A percentile compares a stretch with the other conserved stretches of the same genome.
Evolutionary conservation across 2,113 vertebrate genomes (phyloP).

Genomic region (Corythoichthys intestinalis): DNA sequence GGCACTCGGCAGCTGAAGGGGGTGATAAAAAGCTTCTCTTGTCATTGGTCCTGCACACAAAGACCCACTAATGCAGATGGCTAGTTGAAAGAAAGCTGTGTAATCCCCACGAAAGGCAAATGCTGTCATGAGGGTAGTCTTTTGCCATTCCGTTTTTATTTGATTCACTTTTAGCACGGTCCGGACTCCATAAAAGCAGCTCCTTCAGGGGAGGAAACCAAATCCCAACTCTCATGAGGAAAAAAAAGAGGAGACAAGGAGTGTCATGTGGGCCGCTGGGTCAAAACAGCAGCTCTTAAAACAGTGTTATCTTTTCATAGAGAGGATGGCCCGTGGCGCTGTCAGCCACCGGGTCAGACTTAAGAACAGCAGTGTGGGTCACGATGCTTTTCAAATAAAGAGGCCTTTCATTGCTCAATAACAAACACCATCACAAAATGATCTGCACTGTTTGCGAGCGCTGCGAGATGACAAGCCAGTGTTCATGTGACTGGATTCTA

Average conservation of each 20-base stretch:
- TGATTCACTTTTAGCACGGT: background rate
- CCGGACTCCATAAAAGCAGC: constrained; percentile 29
- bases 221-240: constrained; percentile 53
- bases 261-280: constrained; percentile 55
- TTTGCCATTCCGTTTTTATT: constrained; percentile 24
- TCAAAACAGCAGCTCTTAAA: constrained; percentile 35
- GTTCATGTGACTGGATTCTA: constrained; percentile 17
- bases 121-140: constrained; percentile 42
- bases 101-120: constrained; percentile 38
- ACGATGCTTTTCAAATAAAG: constrained; percentile 48
- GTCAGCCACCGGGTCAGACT: constrained; percentile 41
- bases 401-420: constrained; percentile 33
- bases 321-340: constrained; percentile 42
- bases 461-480: constrained; percentile 15
- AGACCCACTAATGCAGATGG: constrained; percentile 50
- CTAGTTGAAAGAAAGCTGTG: constrained; percentile 50
- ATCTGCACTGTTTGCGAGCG: constrained; percentile 20
- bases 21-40: constrained; percentile 56
- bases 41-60: constrained; percentile 39
- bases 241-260: constrained; percentile 43
- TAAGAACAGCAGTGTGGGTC: constrained; percentile 45
- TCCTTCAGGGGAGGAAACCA: constrained; percentile 51
- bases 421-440: constrained; percentile 23
- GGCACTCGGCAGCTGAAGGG: constrained; percentile 62
- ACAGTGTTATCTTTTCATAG: constrained; percentile 64